A percentile compares a stretch with the other conserved stretches of the same genome.
Evolutionary conservation across 2,888 invertebrate genomes (phyloP).

Genomic region (Dasypogon diadema): DNA sequence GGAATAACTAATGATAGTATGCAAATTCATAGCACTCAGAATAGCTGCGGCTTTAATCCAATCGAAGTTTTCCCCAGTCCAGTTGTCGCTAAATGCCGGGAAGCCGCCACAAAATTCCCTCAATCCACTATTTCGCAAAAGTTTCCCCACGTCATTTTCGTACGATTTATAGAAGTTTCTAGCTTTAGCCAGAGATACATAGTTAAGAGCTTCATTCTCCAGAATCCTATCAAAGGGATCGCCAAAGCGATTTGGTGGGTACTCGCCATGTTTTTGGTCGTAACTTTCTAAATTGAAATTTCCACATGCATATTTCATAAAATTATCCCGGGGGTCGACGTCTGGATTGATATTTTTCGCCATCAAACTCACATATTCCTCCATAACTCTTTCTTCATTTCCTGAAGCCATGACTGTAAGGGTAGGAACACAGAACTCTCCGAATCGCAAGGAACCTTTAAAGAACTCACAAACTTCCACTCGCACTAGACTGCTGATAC

Average conservation of each 20-base stretch:
- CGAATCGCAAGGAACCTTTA: not conserved
- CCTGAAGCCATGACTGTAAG: not conserved
- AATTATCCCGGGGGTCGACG: not conserved
- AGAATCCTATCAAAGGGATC: not conserved
- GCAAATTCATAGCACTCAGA: constrained; percentile 6
- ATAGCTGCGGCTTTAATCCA: constrained; percentile 10
- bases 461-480: not conserved
- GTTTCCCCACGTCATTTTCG: not conserved
- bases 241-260: not conserved
- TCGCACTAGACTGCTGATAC: not conserved
- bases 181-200: constrained; percentile 1
- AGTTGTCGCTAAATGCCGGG: constrained; percentile 14
- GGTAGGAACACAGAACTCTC: not conserved
- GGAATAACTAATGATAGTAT: not conserved
- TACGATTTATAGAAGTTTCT: constrained; percentile 20
- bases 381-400: not conserved
- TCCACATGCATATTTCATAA: constrained; percentile 18
- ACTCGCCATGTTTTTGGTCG: not conserved
- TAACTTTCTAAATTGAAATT: constrained; percentile 7
- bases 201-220: constrained; percentile 15
- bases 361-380: not conserved
- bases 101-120: constrained; percentile 14
- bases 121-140: not conserved
- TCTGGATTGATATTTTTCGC: not conserved
- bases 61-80: constrained; percentile 6